Evolutionary conservation across 2,113 vertebrate species (phyloP).

Genomic region (Ptyas mucosa): DNA sequence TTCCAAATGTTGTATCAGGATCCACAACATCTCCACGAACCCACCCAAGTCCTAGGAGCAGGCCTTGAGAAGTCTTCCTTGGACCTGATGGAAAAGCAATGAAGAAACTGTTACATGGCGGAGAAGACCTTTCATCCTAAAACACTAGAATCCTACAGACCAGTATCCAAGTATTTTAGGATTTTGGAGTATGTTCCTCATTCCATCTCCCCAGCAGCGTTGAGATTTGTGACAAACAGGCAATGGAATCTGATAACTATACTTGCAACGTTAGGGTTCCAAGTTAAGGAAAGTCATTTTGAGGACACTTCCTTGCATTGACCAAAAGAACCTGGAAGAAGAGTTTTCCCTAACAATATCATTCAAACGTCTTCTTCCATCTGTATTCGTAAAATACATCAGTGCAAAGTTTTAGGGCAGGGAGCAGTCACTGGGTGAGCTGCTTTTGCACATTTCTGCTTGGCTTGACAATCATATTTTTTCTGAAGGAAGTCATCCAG

Average conservation of each 20-base stretch:
- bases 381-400: not conserved
- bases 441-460: constrained; percentile 2
- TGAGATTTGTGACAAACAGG: not conserved
- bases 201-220: not conserved
- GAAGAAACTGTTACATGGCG: not conserved
- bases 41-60: not conserved
- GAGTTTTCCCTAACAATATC: not conserved
- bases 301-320: not conserved
- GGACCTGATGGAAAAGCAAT: not conserved
- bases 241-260: not conserved
- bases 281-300: not conserved
- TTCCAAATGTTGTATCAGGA: not conserved
- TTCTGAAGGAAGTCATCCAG: not conserved
- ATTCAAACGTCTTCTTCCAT: not conserved
- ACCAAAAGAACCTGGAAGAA: not conserved
- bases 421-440: not conserved
- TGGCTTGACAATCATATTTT: not conserved
- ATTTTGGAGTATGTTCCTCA: not conserved
- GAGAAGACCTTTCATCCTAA: not conserved
- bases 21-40: not conserved
- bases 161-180: not conserved
- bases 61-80: not conserved
- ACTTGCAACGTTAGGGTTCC: not conserved
- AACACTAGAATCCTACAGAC: not conserved
- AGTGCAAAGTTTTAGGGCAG: not conserved